phyloP scores from a whole-genome alignment of 2,797 vertebrate species.

The Schizothorax lantsangensis region DNA sequence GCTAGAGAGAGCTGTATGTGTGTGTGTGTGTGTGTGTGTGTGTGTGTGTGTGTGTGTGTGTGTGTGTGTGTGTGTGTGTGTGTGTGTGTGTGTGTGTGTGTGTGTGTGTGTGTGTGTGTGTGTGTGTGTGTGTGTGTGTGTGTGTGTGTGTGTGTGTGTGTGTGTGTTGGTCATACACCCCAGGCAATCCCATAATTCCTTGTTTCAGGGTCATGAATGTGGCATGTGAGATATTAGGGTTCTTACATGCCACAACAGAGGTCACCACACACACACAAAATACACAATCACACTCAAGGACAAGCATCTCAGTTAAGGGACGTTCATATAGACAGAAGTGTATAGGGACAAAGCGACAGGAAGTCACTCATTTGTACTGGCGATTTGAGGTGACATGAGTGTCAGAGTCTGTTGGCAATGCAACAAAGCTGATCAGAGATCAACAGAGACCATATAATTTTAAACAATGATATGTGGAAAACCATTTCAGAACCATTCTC shows the following conservation, averaged over 20 bases:
- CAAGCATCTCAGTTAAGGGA: not conserved
- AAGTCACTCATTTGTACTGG: not conserved
- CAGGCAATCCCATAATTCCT: conserved; percentile 72
- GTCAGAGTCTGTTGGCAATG: not conserved
- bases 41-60: not conserved
- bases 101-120: too few species aligned
- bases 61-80: too few species aligned
- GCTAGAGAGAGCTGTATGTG: not conserved
- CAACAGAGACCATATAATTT: not conserved
- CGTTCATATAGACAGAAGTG: not conserved
- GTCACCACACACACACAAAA: conserved; percentile 42
- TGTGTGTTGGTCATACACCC: conserved; percentile 31
- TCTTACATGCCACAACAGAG: conserved; percentile 21
- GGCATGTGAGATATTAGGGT: conserved; percentile 64
- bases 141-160: too few species aligned
- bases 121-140: too few species aligned
- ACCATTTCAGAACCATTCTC: not conserved
- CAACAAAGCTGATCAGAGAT: not conserved
- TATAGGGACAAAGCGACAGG: not conserved
- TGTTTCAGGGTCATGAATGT: conserved; percentile 75
- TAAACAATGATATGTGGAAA: not conserved
- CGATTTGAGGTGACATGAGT: not conserved
- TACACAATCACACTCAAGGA: not conserved
- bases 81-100: too few species aligned
- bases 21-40: not conserved